Conservation (phyloP, 2,888 invertebrate species). For the Zaprionus bogoriensis region DNA sequence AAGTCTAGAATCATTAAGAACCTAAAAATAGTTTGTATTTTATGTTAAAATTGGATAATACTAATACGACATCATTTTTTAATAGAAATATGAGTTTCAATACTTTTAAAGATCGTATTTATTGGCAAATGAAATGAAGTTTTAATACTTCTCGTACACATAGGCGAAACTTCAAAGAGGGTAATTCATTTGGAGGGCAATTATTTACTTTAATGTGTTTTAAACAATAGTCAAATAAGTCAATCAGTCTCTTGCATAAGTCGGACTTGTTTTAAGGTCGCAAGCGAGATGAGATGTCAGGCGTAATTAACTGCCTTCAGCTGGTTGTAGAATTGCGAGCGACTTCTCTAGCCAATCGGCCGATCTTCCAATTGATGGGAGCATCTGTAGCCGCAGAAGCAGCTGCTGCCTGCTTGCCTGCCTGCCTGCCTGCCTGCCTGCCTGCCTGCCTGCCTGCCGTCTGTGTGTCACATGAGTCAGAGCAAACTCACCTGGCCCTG, state of each 20-base stretch:
- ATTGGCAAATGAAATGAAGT: neutral
- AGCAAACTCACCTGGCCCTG: slow-evolving; percentile 25
- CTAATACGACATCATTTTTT: no score
- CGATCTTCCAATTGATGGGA: slow-evolving; percentile 6
- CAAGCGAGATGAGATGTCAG: slow-evolving; percentile 21
- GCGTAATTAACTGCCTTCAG: slow-evolving; percentile 14
- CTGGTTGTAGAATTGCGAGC: slow-evolving; percentile 18
- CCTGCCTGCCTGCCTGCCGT: slow-evolving; percentile 1
- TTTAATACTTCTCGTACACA: neutral
- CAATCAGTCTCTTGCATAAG: neutral
- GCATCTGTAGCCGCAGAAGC: slow-evolving; percentile 39
- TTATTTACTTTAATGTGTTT: neutral
- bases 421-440: slow-evolving; percentile 17
- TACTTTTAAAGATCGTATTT: neutral
- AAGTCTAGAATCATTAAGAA: no score
- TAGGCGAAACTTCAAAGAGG: neutral
- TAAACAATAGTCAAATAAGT: no score
- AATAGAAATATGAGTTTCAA: no score
- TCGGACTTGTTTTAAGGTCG: neutral
- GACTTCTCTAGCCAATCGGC: slow-evolving; percentile 6
- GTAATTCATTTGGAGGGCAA: neutral
- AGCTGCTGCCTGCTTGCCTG: no score
- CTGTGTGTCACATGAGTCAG: slow-evolving; percentile 23
- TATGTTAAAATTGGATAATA: no score
- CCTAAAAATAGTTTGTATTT: no score